Percentiles rank a stretch among this genome's conserved stretches.
Evolutionary conservation across 2,113 vertebrate species (phyloP).

Genomic region (Pedetes capensis): DNA sequence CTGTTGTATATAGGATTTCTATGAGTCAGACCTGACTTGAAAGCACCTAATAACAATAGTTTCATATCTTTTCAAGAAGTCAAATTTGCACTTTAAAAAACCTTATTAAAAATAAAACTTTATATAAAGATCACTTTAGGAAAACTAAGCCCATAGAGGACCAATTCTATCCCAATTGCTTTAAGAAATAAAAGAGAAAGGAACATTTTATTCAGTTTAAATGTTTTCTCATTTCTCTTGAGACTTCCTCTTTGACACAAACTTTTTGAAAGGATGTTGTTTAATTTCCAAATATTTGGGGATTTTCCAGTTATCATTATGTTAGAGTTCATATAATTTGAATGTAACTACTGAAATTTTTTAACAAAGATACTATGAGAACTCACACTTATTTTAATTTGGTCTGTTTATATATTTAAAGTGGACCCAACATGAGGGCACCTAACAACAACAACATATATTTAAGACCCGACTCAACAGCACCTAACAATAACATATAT

Average conservation of each 20-base stretch:
- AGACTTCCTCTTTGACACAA: constrained; percentile 19
- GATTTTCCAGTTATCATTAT: not conserved
- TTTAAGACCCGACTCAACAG: no score
- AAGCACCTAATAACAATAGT: no score
- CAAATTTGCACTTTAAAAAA: not conserved
- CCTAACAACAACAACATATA: no score
- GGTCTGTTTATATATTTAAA: not conserved
- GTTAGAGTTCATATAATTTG: constrained; percentile 23
- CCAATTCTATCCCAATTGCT: not conserved
- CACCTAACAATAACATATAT: no score
- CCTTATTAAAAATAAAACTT: not conserved
- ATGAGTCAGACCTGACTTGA: no score
- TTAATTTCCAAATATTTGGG: constrained; percentile 35
- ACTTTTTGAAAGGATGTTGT: not conserved
- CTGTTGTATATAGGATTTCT: no score
- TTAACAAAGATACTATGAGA: not conserved
- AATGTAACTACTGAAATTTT: constrained; percentile 25
- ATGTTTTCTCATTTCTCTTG: constrained; percentile 27
- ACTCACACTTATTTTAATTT: not conserved
- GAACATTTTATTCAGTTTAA: constrained; percentile 1
- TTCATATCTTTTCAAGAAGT: not conserved
- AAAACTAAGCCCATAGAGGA: not conserved
- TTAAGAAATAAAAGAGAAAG: not conserved
- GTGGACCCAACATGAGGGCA: no score
- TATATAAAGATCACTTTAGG: not conserved